Evolutionary conservation across 1,140 invertebrate genomes (phyloP).

Genomic region (Prorops nasuta): DNA sequence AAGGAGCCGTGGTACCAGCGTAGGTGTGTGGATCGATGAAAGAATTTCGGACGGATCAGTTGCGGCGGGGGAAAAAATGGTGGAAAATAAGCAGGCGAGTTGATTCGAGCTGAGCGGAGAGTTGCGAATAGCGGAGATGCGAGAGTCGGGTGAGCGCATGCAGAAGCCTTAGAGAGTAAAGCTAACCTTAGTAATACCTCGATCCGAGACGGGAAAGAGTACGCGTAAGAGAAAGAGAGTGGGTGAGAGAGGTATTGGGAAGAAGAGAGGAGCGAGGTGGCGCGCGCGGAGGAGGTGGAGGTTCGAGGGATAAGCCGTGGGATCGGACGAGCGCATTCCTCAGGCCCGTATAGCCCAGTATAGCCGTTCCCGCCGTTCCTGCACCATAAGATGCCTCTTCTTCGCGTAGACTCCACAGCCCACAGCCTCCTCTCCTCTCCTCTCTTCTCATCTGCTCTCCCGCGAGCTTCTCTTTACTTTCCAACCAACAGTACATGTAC

Average conservation of each 20-base stretch:
- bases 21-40: too few relatives aligned
- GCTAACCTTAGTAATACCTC: slow-evolving; percentile 22
- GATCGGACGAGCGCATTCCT: slow-evolving; percentile 54
- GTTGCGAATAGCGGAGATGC: too few relatives aligned
- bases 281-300: too few relatives aligned
- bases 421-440: too few relatives aligned
- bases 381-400: slow-evolving; percentile 38
- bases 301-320: slow-evolving; percentile 48
- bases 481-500: too few relatives aligned
- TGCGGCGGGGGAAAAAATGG: too few relatives aligned
- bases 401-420: too few relatives aligned
- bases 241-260: slow-evolving; percentile 12
- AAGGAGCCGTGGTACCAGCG: too few relatives aligned
- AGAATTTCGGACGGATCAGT: too few relatives aligned
- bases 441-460: slow-evolving; percentile 14
- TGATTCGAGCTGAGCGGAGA: too few relatives aligned
- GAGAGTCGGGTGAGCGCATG: too few relatives aligned
- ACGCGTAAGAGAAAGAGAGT: slow-evolving; percentile 6
- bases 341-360: slow-evolving; percentile 36
- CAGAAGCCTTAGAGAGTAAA: slow-evolving; percentile 20
- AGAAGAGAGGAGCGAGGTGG: slow-evolving; percentile 19
- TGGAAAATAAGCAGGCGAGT: too few relatives aligned
- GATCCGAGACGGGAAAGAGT: slow-evolving; percentile 8
- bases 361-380: slow-evolving; percentile 33
- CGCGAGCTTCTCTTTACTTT: slow-evolving; percentile 24